Conservation (phyloP, 2,888 invertebrate genomes). For the Camponotus fellah region DNA sequence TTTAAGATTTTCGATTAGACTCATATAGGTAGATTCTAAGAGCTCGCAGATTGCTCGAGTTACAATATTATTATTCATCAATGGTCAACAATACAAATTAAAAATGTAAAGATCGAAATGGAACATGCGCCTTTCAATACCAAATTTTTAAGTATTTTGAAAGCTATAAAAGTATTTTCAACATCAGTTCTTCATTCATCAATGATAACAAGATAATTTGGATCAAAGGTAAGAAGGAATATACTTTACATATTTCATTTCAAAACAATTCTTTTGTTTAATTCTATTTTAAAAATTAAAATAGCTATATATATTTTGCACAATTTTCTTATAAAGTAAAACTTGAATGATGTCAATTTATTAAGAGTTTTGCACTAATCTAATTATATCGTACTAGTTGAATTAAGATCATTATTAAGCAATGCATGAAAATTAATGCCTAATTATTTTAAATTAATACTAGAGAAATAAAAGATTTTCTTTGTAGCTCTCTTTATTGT, state of each 20-base stretch:
- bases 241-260: neutral
- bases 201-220: slow-evolving; percentile 7
- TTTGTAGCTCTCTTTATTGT: neutral
- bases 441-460: neutral
- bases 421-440: neutral
- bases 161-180: slow-evolving; percentile 1
- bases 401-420: neutral
- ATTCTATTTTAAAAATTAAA: neutral
- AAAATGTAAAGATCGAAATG: neutral
- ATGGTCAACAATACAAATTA: neutral
- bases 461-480: neutral
- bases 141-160: neutral
- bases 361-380: neutral
- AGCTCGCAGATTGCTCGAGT: slow-evolving; percentile 8
- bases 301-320: neutral
- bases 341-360: neutral
- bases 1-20: slow-evolving; percentile 15
- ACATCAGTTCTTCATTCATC: neutral
- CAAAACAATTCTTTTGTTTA: neutral
- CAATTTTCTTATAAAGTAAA: neutral
- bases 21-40: slow-evolving; percentile 16
- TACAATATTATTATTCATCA: slow-evolving; percentile 1
- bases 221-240: slow-evolving; percentile 32
- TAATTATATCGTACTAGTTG: neutral
- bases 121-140: neutral